phyloP scores from a whole-genome alignment of 2,113 vertebrate species.

The Stercorarius parasiticus region DNA sequence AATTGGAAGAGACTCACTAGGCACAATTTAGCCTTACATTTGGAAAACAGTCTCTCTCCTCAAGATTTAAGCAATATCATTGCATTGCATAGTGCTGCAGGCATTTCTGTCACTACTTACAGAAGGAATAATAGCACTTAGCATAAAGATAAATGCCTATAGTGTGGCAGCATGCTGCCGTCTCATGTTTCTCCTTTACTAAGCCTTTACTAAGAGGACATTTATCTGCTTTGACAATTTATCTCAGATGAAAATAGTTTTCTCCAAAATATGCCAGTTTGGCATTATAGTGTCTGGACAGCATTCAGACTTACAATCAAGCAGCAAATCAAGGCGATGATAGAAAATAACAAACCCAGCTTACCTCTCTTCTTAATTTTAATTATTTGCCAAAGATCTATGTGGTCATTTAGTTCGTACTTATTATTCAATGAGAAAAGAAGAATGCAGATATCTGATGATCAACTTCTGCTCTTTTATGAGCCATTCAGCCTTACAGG shows the following conservation, averaged over 20 bases:
- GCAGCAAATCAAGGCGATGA: neutral
- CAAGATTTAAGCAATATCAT: neutral
- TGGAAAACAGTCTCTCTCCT: neutral
- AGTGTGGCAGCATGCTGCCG: neutral
- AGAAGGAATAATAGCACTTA: neutral
- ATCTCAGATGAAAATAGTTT: neutral
- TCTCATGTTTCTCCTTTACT: neutral
- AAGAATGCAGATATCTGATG: neutral
- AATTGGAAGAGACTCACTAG: neutral
- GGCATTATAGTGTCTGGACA: neutral
- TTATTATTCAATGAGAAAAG: neutral
- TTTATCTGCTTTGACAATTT: neutral
- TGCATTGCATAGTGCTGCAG: neutral
- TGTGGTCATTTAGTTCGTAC: neutral
- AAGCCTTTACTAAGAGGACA: neutral
- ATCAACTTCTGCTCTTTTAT: neutral
- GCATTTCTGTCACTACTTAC: neutral
- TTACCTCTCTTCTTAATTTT: neutral
- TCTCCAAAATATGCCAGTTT: neutral
- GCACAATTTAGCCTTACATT: neutral
- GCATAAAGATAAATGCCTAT: neutral
- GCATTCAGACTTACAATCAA: neutral
- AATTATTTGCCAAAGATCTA: neutral
- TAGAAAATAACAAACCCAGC: neutral
- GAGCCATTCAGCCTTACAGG: neutral